A percentile compares a stretch with the other conserved stretches of the same genome.
Evolutionary conservation across 2,888 invertebrate species (phyloP).

Genomic region (Phragmatobia fuliginosa): DNA sequence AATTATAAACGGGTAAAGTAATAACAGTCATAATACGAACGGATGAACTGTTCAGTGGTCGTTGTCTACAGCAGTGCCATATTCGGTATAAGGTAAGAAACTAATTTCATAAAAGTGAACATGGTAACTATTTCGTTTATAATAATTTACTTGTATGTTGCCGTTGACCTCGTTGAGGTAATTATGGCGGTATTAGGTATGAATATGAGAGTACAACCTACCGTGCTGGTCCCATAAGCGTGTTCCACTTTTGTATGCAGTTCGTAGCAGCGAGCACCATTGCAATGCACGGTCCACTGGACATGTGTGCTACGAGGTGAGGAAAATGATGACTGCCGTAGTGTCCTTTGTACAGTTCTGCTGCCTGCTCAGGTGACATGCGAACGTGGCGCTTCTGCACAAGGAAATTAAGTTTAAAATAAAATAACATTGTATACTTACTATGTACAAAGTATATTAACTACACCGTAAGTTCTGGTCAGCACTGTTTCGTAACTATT

Average conservation of each 20-base stretch:
- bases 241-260: constrained; percentile 91
- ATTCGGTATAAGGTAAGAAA: no score
- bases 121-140: no score
- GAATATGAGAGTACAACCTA: constrained; percentile 37
- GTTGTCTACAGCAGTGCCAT: no score
- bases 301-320: constrained; percentile 92
- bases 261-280: constrained; percentile 89
- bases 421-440: neutral
- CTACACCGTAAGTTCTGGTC: neutral
- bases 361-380: constrained; percentile 94
- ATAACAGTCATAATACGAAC: neutral
- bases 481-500: neutral
- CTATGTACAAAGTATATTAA: neutral
- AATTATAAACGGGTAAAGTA: no score
- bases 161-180: neutral
- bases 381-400: constrained; percentile 89
- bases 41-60: no score
- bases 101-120: no score
- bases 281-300: constrained; percentile 91
- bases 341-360: constrained; percentile 93
- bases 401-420: neutral
- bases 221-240: constrained; percentile 90
- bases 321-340: constrained; percentile 92
- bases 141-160: no score
- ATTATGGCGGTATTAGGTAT: neutral